Percentiles rank a stretch among this genome's conserved stretches.
Evolutionary conservation across 2,888 invertebrate species (phyloP).

Genomic region (Allygus modestus): DNA sequence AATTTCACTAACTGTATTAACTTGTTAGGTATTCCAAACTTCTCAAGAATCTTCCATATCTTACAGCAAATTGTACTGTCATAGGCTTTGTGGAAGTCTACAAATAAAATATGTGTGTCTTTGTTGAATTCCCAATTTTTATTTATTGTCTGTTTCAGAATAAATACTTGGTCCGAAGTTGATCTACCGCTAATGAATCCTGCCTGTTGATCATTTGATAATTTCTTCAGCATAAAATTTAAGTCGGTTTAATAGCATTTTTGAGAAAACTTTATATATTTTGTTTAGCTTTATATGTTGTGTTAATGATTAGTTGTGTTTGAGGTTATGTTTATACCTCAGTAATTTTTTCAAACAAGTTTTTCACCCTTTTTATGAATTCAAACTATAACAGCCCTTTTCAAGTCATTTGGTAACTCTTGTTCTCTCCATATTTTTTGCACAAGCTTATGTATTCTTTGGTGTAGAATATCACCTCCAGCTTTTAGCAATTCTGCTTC

Average conservation of each 20-base stretch:
- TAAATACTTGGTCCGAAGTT: constrained; percentile 58
- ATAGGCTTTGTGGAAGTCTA: constrained; percentile 60
- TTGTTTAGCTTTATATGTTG: constrained; percentile 64
- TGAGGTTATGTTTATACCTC: too few species aligned
- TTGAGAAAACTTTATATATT: too few species aligned
- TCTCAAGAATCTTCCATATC: constrained; percentile 48
- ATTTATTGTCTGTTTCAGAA: constrained; percentile 39
- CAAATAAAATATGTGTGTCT: constrained; percentile 56
- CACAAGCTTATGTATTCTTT: constrained; percentile 32
- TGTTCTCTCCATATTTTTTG: constrained; percentile 31
- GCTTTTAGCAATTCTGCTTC: constrained; percentile 39
- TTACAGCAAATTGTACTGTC: constrained; percentile 49
- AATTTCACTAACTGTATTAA: constrained; percentile 39
- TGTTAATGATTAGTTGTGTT: constrained; percentile 60
- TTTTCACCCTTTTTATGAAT: constrained; percentile 64
- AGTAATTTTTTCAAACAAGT: constrained; percentile 62
- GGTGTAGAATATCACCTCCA: constrained; percentile 12
- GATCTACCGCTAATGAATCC: constrained; percentile 54
- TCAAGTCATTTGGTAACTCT: constrained; percentile 43
- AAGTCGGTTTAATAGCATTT: constrained; percentile 55
- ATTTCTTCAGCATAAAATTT: constrained; percentile 57
- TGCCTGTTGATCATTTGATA: constrained; percentile 52
- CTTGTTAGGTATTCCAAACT: constrained; percentile 60
- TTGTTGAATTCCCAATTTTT: constrained; percentile 59
- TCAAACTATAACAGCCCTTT: constrained; percentile 73